Percentiles rank a stretch among this genome's conserved stretches.
phyloP scores from a whole-genome alignment of 2,888 invertebrate species.

The Zaprionus lineosus region DNA sequence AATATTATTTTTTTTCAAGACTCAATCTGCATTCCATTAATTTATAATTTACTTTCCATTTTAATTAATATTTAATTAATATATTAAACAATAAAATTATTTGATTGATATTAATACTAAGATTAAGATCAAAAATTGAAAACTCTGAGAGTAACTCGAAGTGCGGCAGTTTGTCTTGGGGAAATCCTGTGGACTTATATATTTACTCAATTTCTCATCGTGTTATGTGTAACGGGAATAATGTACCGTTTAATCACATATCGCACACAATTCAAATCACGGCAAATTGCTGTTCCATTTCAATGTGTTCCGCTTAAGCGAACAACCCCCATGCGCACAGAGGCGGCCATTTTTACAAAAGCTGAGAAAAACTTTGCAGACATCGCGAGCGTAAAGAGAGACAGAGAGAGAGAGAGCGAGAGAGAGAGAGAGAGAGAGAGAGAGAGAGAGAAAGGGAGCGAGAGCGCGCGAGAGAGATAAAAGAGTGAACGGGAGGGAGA shows the following conservation, averaged over 20 bases:
- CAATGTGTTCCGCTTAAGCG: constrained; percentile 37
- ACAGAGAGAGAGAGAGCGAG: constrained; percentile 1
- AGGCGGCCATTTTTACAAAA: constrained; percentile 78
- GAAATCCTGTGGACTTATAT: too few relatives aligned
- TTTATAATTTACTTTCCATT: too few relatives aligned
- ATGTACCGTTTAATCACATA: neutral
- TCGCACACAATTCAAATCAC: constrained; percentile 32
- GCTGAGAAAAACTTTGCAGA: constrained; percentile 74
- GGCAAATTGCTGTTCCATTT: constrained; percentile 39
- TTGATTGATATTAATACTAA: too few relatives aligned
- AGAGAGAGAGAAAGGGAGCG: constrained; percentile 1
- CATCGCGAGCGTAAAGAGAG: constrained; percentile 35
- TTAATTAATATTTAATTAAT: too few relatives aligned
- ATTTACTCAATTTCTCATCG: too few relatives aligned
- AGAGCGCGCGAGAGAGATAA: constrained; percentile 2
- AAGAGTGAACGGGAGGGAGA: constrained; percentile 24
- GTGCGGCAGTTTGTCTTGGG: too few relatives aligned
- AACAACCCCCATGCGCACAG: constrained; percentile 48
- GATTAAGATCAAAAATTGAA: too few relatives aligned
- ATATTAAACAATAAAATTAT: too few relatives aligned
- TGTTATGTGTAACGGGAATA: neutral
- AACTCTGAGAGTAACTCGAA: too few relatives aligned
- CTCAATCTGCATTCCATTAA: too few relatives aligned
- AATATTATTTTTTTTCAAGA: too few relatives aligned
- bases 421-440: neutral